Evolutionary conservation across 2,888 invertebrate genomes (phyloP).

Genomic region (Odontothrips loti): DNA sequence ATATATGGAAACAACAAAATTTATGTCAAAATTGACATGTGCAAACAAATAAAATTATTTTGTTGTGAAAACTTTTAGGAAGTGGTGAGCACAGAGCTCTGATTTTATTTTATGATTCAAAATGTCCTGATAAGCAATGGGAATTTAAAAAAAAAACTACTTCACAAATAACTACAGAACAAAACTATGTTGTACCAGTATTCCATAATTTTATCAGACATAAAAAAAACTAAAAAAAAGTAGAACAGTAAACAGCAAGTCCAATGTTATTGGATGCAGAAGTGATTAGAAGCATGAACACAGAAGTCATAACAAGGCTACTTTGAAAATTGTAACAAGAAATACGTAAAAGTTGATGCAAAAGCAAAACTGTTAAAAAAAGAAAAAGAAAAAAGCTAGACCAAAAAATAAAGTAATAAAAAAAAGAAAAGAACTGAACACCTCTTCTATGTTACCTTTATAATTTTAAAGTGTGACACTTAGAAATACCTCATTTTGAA

Average conservation of each 20-base stretch:
- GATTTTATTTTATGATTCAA: not conserved
- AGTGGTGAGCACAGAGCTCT: not conserved
- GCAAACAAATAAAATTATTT: not conserved
- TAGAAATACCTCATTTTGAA: constrained; percentile 41
- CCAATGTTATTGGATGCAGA: constrained; percentile 28
- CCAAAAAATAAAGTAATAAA: constrained; percentile 39
- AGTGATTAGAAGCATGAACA: constrained; percentile 29
- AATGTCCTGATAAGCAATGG: not conserved
- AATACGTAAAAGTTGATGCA: constrained; percentile 36
- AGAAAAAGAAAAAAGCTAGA: constrained; percentile 33
- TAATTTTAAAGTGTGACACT: constrained; percentile 47
- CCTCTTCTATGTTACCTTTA: constrained; percentile 48
- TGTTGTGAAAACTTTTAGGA: not conserved
- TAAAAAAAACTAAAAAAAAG: constrained; percentile 1
- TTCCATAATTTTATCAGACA: not conserved
- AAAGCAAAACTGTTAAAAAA: constrained; percentile 29
- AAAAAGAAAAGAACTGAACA: constrained; percentile 42
- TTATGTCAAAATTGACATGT: not conserved
- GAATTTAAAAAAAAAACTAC: not conserved
- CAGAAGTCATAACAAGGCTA: constrained; percentile 25
- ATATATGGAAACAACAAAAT: not conserved
- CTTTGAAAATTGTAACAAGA: constrained; percentile 33
- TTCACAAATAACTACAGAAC: not conserved
- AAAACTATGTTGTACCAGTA: not conserved
- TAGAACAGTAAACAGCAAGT: constrained; percentile 28